phyloP scores from a whole-genome alignment of 2,113 vertebrate species.

The Gambusia holbrooki region DNA sequence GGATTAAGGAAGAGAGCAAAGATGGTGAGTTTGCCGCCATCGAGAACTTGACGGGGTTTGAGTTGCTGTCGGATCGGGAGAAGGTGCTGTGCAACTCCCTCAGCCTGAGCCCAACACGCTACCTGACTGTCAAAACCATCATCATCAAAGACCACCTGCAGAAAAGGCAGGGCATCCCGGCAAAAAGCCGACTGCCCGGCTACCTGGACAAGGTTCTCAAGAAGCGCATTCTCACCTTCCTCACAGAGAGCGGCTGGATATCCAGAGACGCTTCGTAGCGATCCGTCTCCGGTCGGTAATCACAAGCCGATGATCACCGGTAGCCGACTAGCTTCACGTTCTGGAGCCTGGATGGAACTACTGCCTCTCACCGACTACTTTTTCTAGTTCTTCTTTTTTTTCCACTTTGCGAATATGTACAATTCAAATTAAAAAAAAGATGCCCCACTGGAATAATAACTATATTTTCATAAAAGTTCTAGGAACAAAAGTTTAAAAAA shows the following conservation, averaged over 20 bases:
- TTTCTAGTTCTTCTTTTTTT: constrained; percentile 5
- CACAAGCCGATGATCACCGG: not conserved
- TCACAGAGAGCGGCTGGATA: constrained; percentile 98
- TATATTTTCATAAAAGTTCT: constrained; percentile 60
- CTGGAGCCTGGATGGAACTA: constrained; percentile 28
- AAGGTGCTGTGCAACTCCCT: constrained; percentile 94
- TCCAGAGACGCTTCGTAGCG: constrained; percentile 90
- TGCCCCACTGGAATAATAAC: constrained; percentile 7
- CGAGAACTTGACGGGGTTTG: constrained; percentile 92
- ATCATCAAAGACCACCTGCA: constrained; percentile 98
- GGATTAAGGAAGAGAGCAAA: constrained; percentile 88
- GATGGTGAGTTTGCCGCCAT: constrained; percentile 93
- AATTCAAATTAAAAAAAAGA: constrained; percentile 30
- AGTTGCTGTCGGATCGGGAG: constrained; percentile 94
- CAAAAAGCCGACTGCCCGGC: constrained; percentile 94
- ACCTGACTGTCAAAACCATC: constrained; percentile 96
- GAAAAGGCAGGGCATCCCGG: constrained; percentile 93
- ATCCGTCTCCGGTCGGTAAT: not conserved
- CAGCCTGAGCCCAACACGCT: constrained; percentile 91
- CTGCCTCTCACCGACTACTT: constrained; percentile 24
- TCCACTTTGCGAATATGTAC: constrained; percentile 63
- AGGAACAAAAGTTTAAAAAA: constrained; percentile 9
- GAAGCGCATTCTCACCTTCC: constrained; percentile 94
- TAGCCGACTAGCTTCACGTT: not conserved
- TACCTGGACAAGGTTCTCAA: constrained; percentile 97